Conservation (phyloP, 2,888 invertebrate genomes). For the Autographa gamma region DNA sequence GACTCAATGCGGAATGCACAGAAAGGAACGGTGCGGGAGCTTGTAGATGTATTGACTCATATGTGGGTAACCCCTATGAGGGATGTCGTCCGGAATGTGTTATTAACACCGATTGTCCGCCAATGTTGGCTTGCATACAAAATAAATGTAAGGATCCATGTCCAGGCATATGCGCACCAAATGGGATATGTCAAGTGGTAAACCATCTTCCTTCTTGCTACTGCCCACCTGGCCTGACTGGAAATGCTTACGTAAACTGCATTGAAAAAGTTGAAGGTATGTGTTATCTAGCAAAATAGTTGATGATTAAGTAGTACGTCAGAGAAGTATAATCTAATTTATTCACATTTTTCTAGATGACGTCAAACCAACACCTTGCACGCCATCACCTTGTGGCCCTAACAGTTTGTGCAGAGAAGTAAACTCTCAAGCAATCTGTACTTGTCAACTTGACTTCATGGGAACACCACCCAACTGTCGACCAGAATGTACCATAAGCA, state of each 20-base stretch:
- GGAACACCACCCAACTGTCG: conserved; percentile 94
- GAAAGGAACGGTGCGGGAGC: conserved; percentile 91
- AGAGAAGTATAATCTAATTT: background rate
- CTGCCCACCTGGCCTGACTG: conserved; percentile 91
- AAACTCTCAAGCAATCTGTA: conserved; percentile 92
- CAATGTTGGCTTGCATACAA: conserved; percentile 92
- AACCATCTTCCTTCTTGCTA: conserved; percentile 93
- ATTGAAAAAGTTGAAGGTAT: conserved; percentile 80
- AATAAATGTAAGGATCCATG: conserved; percentile 95
- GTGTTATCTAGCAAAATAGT: conserved; percentile 2
- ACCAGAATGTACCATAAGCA: conserved; percentile 94
- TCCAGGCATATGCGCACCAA: conserved; percentile 92
- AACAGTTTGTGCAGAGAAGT: conserved; percentile 92
- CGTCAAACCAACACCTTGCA: conserved; percentile 87
- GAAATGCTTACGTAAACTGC: conserved; percentile 92
- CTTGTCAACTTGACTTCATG: conserved; percentile 91
- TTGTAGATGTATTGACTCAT: conserved; percentile 91
- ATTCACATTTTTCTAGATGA: conserved; percentile 69
- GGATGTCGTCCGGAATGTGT: conserved; percentile 95
- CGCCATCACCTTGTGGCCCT: conserved; percentile 94
- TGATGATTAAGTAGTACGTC: background rate
- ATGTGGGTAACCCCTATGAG: conserved; percentile 83
- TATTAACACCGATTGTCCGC: conserved; percentile 93
- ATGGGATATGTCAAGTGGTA: conserved; percentile 92
- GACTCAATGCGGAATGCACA: conserved; percentile 90